A percentile compares a stretch with the other conserved stretches of the same genome.
These are phyloP conservation scores for Phataginus tricuspis DNA, from an alignment of 2,797 vertebrate genomes.

Conservation along the genomic window DNA sequence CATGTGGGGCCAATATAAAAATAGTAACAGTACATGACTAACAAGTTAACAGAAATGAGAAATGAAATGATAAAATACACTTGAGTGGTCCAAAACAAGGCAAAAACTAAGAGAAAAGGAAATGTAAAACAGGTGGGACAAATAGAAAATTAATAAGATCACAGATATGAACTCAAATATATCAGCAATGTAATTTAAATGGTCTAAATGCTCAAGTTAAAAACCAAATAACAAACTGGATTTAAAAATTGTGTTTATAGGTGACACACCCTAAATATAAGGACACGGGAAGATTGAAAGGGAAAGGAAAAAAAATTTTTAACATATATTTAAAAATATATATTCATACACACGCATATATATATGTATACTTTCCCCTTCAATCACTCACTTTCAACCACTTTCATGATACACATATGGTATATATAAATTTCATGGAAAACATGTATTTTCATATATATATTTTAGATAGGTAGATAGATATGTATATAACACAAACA, in stretches of 20 bases:
- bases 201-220: neutral
- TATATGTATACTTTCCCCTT: neutral
- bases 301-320: neutral
- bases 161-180: neutral
- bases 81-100: neutral
- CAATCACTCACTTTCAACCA: neutral
- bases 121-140: neutral
- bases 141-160: neutral
- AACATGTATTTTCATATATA: too few species aligned
- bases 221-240: neutral
- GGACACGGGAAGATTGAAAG: neutral
- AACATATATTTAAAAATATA: too few species aligned
- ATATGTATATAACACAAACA: neutral
- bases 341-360: neutral
- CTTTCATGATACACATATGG: neutral
- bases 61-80: neutral
- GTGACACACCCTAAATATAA: neutral
- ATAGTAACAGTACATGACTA: neutral
- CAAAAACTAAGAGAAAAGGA: neutral
- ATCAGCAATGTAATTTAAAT: neutral
- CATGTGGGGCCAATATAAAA: neutral
- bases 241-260: neutral
- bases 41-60: neutral
- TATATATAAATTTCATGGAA: too few species aligned
- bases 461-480: neutral